phyloP scores from a whole-genome alignment of 1,140 invertebrate genomes.

The Brachionus calyciflorus region DNA sequence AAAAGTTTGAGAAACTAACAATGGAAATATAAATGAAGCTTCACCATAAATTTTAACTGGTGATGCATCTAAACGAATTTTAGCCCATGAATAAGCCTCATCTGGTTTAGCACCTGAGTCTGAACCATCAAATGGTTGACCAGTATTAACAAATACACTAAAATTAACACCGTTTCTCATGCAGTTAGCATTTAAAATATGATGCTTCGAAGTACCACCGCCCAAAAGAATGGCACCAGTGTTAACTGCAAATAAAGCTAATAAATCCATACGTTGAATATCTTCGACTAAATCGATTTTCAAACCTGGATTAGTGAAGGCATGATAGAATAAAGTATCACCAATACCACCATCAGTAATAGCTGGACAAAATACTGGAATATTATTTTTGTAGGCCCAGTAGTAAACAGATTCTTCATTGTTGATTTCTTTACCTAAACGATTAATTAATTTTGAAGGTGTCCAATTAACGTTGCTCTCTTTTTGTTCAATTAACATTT shows the following conservation, averaged over 20 bases:
- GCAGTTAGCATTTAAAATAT: constrained; percentile 73
- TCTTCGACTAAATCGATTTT: constrained; percentile 87
- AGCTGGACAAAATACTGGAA: constrained; percentile 95
- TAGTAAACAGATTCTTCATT: constrained; percentile 90
- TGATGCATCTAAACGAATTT: constrained; percentile 79
- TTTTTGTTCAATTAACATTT: constrained; percentile 84
- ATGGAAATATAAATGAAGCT: constrained; percentile 87
- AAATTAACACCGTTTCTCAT: constrained; percentile 93
- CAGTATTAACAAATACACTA: constrained; percentile 94
- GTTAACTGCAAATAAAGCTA: constrained; percentile 85
- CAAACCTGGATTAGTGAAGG: constrained; percentile 80
- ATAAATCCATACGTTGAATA: constrained; percentile 75
- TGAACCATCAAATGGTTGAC: constrained; percentile 93
- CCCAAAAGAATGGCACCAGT: constrained; percentile 94
- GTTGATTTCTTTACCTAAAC: constrained; percentile 84
- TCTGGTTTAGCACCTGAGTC: constrained; percentile 95
- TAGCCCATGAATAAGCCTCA: constrained; percentile 97
- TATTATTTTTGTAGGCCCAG: constrained; percentile 95
- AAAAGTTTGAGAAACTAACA: constrained; percentile 93
- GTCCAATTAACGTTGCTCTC: constrained; percentile 77
- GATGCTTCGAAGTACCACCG: constrained; percentile 94
- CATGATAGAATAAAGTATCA: constrained; percentile 99
- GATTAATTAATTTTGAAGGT: constrained; percentile 81
- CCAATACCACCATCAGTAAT: constrained; percentile 96
- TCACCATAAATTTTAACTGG: constrained; percentile 88